Conservation (phyloP, 1,140 invertebrate genomes). For the Mycetomoellerius zeteki region DNA sequence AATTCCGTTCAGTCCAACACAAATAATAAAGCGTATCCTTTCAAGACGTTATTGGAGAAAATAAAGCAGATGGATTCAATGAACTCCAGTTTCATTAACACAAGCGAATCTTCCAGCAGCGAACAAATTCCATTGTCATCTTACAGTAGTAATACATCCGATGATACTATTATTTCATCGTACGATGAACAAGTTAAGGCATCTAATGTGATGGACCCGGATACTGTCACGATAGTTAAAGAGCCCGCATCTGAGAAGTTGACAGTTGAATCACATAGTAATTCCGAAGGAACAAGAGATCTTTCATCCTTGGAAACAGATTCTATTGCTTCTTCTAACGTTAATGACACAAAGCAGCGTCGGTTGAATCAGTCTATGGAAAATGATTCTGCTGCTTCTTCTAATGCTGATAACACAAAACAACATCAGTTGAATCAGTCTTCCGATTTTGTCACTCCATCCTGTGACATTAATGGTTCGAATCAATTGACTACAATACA, state of each 20-base stretch:
- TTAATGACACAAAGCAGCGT: neutral
- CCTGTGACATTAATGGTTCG: neutral
- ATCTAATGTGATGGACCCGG: neutral
- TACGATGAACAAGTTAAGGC: neutral
- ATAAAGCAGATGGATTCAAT: neutral
- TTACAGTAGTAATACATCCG: neutral
- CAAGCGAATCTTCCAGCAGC: neutral
- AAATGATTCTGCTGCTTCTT: neutral
- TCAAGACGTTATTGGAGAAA: neutral
- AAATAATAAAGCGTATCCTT: neutral
- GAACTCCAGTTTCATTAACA: neutral
- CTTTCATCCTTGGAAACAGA: neutral
- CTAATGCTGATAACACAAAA: neutral
- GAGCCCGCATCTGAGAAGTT: neutral
- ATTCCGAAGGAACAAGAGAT: neutral
- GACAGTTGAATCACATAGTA: neutral
- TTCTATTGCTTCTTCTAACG: neutral
- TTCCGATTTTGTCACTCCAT: neutral
- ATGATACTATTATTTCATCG: neutral
- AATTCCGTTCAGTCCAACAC: neutral
- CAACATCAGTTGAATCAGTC: neutral
- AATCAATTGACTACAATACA: neutral
- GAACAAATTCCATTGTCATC: neutral
- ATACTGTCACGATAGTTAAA: neutral
- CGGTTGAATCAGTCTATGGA: neutral